Conservation (phyloP, 2,797 vertebrate species). For the Gastrophryne carolinensis region DNA sequence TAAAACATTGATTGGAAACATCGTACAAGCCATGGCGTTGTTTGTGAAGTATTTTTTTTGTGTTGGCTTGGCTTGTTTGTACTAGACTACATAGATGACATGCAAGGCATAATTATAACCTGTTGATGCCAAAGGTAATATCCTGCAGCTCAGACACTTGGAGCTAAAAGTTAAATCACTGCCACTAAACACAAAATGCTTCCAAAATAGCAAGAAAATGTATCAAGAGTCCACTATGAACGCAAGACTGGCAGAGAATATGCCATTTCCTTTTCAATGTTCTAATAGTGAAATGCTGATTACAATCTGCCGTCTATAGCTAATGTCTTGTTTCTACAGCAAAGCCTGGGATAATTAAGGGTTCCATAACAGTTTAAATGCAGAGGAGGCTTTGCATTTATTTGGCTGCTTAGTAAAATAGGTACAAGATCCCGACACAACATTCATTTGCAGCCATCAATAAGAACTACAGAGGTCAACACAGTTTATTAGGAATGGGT, state of each 20-base stretch:
- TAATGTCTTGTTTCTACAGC: constrained; percentile 5
- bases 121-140: constrained; percentile 32
- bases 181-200: constrained; percentile 1
- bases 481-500: no score
- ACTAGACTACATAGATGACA: neutral
- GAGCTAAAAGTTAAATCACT: constrained; percentile 35
- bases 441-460: neutral
- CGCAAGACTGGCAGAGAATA: constrained; percentile 19
- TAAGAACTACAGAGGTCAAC: no score
- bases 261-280: constrained; percentile 26
- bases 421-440: neutral
- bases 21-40: neutral
- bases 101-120: constrained; percentile 18
- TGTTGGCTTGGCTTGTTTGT: neutral
- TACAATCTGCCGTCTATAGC: constrained; percentile 28
- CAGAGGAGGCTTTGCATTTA: neutral
- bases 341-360: constrained; percentile 19
- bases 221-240: constrained; percentile 38
- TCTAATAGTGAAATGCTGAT: constrained; percentile 15
- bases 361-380: constrained; percentile 21
- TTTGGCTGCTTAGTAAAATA: neutral
- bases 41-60: neutral
- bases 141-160: constrained; percentile 19
- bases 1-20: constrained; percentile 8
- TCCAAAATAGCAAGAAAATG: constrained; percentile 26